phyloP scores from a whole-genome alignment of 2,797 vertebrate genomes.

The Rousettus madagascariensis region DNA sequence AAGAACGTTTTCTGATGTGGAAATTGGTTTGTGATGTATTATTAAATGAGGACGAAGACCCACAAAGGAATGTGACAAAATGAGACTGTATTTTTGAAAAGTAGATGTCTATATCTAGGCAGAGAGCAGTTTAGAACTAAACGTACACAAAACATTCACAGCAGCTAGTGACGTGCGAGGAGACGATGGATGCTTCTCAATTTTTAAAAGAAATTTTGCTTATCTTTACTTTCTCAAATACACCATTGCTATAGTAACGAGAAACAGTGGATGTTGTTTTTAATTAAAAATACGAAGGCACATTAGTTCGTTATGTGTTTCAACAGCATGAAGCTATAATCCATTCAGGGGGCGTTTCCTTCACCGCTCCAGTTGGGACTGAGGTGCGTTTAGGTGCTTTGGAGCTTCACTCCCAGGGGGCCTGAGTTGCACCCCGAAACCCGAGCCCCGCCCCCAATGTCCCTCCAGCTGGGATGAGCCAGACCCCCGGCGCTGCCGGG shows the following conservation, averaged over 20 bases:
- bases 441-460: fast-evolving
- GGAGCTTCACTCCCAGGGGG: fast-evolving
- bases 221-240: conserved; percentile 20
- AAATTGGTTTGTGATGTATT: background rate
- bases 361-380: fast-evolving
- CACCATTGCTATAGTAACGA: background rate
- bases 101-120: too few species aligned
- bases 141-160: fast-evolving
- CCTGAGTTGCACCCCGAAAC: too few species aligned
- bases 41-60: background rate
- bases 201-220: background rate
- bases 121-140: background rate
- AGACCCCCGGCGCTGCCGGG: too few species aligned
- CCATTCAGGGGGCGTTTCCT: background rate
- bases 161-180: fast-evolving
- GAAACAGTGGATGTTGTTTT: background rate
- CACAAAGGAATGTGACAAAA: background rate
- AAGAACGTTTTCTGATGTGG: background rate
- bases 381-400: too few species aligned
- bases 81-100: background rate
- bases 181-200: background rate
- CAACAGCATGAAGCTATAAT: fast-evolving
- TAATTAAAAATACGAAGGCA: background rate
- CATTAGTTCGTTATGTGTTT: background rate
- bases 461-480: fast-evolving